Evolutionary conservation across 2,888 invertebrate genomes (phyloP), one percentile per base, ranked within the genome.

Genomic region (Thereva nobilitata): DNA sequence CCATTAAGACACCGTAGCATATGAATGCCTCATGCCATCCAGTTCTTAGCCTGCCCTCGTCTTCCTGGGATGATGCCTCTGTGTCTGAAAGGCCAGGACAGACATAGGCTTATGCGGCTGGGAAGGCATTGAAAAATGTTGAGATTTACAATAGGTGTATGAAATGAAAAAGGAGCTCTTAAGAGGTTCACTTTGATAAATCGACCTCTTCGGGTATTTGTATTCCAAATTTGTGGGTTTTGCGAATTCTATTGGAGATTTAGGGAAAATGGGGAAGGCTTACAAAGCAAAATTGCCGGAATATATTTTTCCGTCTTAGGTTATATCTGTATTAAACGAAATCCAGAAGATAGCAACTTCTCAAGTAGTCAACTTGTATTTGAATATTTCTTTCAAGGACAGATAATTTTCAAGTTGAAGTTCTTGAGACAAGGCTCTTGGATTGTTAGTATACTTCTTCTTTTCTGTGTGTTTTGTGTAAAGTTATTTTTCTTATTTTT

Each of bases 101-200:
- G 5, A 34, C n/a, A 4, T 50, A 50, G 50, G 34, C 34, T 34
- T 50, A 34, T 50, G 50, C 23, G 23, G 23, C 50, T 50, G 4
- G 50, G 50, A 50, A 34, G 66, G 67, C 63, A 64, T 63, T 67
- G 67, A 67, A 67, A 67, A 64, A 67, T 67, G 64, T 67, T 64
- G 63, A 64, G 67, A 67, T 67, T 67, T 67, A 67, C 64, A 64
- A 67, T 67, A 63, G 61, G 67, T 49, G 38, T 55, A 50, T n/a
- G 50, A 61, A 54, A 44, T 49, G 56, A 56, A 64, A 64, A 64
- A 56, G 67, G 50, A 64, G 56, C 50, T 67, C 57, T 67, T 45
- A 37, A 56, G 52, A 59, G 38, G 49, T 38, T 63, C 55, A 47
- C 44, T 67, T 64, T 23, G 67, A 67, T 67, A 67, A 67, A 67